phyloP scores from a whole-genome alignment of 2,797 vertebrate genomes.

The Platalea minor region DNA sequence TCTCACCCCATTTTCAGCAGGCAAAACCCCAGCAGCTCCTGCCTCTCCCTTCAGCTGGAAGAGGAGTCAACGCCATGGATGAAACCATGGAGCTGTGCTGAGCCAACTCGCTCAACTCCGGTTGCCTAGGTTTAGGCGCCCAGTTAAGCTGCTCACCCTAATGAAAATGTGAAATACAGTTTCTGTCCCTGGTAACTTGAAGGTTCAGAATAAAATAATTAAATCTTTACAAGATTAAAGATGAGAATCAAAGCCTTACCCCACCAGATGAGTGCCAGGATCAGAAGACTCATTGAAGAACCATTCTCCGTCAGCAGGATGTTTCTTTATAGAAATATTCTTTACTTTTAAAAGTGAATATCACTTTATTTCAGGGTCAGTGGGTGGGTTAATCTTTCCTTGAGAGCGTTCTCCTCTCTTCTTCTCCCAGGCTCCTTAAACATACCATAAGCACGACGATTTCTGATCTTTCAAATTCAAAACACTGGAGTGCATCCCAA shows the following conservation, averaged over 20 bases:
- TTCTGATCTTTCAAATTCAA: neutral
- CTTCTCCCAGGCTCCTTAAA: neutral
- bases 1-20: neutral
- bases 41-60: neutral
- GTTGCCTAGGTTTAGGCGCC: no score
- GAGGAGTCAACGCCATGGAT: fast-evolving
- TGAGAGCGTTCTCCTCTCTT: neutral
- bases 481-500: neutral
- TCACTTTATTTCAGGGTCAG: neutral
- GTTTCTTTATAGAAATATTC: neutral
- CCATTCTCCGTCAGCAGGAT: neutral
- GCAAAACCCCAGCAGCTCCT: neutral
- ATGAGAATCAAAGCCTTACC: neutral
- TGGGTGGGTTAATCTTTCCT: neutral
- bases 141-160: neutral
- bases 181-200: neutral
- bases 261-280: neutral
- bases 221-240: neutral
- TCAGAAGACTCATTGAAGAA: neutral
- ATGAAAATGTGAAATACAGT: neutral
- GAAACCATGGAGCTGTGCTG: neutral
- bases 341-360: neutral
- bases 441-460: neutral
- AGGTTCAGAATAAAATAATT: neutral
- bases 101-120: neutral